phyloP scores from a whole-genome alignment of 2,888 invertebrate genomes.

The Petrolisthes manimaculis region DNA sequence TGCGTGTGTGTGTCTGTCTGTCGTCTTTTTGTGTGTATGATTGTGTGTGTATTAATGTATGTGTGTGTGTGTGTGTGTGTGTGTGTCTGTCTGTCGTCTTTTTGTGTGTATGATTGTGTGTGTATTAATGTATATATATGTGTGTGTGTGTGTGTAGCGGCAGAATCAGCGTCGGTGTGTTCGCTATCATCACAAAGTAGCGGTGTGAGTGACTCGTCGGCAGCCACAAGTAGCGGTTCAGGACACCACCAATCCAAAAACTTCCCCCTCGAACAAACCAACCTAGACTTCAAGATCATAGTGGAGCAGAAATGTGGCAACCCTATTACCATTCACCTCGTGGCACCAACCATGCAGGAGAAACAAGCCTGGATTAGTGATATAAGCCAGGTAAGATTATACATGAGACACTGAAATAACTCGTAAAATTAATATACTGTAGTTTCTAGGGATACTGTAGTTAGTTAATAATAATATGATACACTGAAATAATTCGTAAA shows the following conservation, averaged over 20 bases:
- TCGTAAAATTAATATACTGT: too few species aligned
- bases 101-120: slow-evolving; percentile 19
- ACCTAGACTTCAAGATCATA: slow-evolving; percentile 81
- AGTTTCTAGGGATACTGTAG: too few species aligned
- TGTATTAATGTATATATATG: not conserved
- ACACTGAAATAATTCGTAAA: too few species aligned
- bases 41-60: slow-evolving; percentile 13
- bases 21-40: slow-evolving; percentile 5
- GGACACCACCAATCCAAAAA: slow-evolving; percentile 67
- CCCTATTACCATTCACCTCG: slow-evolving; percentile 77
- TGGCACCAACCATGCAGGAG: slow-evolving; percentile 85
- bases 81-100: not conserved
- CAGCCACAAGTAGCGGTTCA: slow-evolving; percentile 67
- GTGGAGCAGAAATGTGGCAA: slow-evolving; percentile 77
- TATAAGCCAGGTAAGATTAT: slow-evolving; percentile 78
- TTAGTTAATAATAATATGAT: too few species aligned
- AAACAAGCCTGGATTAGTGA: slow-evolving; percentile 95
- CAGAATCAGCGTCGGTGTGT: slow-evolving; percentile 71
- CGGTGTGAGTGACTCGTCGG: slow-evolving; percentile 70
- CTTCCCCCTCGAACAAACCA: slow-evolving; percentile 71
- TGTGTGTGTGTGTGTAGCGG: not conserved
- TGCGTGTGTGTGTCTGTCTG: slow-evolving; percentile 15
- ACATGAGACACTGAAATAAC: too few species aligned
- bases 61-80: slow-evolving; percentile 28
- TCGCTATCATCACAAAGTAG: slow-evolving; percentile 75